phyloP scores from a whole-genome alignment of 1,140 invertebrate genomes.

The Drosophila insularis region DNA sequence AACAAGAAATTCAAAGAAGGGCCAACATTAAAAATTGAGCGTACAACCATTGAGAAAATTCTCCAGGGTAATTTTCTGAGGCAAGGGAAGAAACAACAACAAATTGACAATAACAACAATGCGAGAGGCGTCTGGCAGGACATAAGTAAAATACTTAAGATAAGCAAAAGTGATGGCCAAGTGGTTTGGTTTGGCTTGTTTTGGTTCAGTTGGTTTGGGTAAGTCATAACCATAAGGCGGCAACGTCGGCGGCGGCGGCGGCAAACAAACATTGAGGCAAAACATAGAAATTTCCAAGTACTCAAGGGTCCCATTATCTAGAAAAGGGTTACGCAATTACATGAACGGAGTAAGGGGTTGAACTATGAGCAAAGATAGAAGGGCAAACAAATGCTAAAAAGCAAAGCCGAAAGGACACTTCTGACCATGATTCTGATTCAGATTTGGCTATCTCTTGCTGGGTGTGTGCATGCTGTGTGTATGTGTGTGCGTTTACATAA shows the following conservation, averaged over 20 bases:
- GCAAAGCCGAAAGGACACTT: constrained; percentile 68
- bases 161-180: constrained; percentile 73
- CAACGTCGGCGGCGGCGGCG: constrained; percentile 13
- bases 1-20: constrained; percentile 62
- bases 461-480: constrained; percentile 23
- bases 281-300: constrained; percentile 49
- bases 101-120: constrained; percentile 13
- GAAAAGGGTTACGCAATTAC: constrained; percentile 81
- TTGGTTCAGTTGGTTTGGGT: constrained; percentile 10
- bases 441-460: constrained; percentile 24
- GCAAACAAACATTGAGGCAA: constrained; percentile 21
- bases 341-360: constrained; percentile 36
- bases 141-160: constrained; percentile 80
- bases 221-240: constrained; percentile 64
- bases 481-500: constrained; percentile 71
- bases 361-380: background rate
- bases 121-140: constrained; percentile 34
- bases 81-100: constrained; percentile 26
- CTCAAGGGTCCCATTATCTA: constrained; percentile 79
- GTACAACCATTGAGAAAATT: constrained; percentile 24
- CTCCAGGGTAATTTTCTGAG: constrained; percentile 39
- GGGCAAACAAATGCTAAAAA: constrained; percentile 38
- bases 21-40: constrained; percentile 53
- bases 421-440: constrained; percentile 60
- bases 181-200: constrained; percentile 25